Percentiles rank a stretch among this genome's conserved stretches.
Evolutionary conservation across 2,888 invertebrate species (phyloP).

Genomic region (Drosophila histrio): DNA sequence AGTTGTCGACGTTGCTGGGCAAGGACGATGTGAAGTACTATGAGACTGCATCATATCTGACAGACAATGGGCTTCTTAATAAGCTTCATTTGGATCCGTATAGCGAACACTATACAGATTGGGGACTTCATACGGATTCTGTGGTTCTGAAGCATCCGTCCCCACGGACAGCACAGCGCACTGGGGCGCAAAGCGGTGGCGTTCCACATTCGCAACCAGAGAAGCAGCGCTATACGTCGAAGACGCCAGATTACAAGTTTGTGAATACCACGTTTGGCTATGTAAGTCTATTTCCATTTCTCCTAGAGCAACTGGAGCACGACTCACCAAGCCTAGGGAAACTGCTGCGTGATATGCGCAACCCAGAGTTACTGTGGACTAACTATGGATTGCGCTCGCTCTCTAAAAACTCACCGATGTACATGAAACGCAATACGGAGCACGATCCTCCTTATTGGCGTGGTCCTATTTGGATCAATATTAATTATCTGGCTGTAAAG

Average conservation of each 20-base stretch:
- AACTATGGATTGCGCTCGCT: constrained; percentile 94
- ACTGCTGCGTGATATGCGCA: constrained; percentile 90
- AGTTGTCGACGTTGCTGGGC: constrained; percentile 88
- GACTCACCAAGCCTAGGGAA: constrained; percentile 92
- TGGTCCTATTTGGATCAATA: constrained; percentile 98
- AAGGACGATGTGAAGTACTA: constrained; percentile 88
- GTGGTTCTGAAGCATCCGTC: constrained; percentile 90
- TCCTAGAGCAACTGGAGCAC: constrained; percentile 92
- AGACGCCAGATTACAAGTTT: constrained; percentile 90
- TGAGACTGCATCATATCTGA: constrained; percentile 89
- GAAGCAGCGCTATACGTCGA: constrained; percentile 88
- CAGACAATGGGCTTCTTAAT: constrained; percentile 91
- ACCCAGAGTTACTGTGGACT: constrained; percentile 94
- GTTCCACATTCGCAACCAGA: constrained; percentile 84
- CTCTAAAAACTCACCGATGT: constrained; percentile 93
- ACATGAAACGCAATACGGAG: constrained; percentile 96
- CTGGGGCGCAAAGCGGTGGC: neutral
- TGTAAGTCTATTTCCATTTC: constrained; percentile 96
- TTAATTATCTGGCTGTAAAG: constrained; percentile 95
- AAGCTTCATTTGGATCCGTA: constrained; percentile 94
- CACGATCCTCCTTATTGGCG: constrained; percentile 99
- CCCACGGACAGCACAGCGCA: constrained; percentile 78
- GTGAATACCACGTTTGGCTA: constrained; percentile 96
- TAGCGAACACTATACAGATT: constrained; percentile 94
- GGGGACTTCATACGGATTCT: constrained; percentile 95